Base-by-base conservation (phyloP, 2,797 vertebrate species). In the Alexandromys oeconomus region DNA sequence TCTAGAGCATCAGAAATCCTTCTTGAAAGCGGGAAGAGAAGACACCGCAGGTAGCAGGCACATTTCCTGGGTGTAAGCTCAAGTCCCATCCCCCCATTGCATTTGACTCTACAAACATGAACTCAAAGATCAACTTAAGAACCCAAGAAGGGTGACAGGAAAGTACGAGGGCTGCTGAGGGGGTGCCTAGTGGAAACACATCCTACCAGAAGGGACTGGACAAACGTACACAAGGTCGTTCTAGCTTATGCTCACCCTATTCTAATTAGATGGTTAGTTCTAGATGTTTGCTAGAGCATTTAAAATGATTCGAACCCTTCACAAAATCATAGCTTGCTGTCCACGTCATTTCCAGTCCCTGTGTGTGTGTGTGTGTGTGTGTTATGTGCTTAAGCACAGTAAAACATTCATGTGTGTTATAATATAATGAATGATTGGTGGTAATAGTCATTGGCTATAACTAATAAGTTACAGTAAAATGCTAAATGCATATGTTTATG, bases 121-220 rank as follows among this genome's bases (percentile, higher is more conserved):
- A 67, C 59, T 90, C 59, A 61, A 93, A 91, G 67, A 86, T 34
- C 81, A 87, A 93, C 65, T 29, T 85, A 63, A 37, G 15, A 94
- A 90, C 65, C 78, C 77, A 46, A 87, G 59, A n/a, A 51, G 11
- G 91, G 65, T 40, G 61, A 46, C 4, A 43, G 48, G 25, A 80
- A 34, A 65, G 13, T 11, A 29, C 5, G 63, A n/a, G 46, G 23
- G 54, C 54, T 81, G 74, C 27, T 54, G 43, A 65, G 13, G 31
- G n/a, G 4, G 13, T 25, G 12, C 2, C 23, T 19, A 65, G 19
- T 31, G 29, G 27, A 74, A 91, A 31, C 51, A 21, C 0, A 25
- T 29, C 8, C 5, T 25, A 31, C 17, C 37, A 76, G 71, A n/a
- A 96, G 88, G 43, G 95, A 86, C 14, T 46, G 14, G 27, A 27